phyloP scores from a whole-genome alignment of 2,888 invertebrate species.

The Drosophila mayaguana region DNA sequence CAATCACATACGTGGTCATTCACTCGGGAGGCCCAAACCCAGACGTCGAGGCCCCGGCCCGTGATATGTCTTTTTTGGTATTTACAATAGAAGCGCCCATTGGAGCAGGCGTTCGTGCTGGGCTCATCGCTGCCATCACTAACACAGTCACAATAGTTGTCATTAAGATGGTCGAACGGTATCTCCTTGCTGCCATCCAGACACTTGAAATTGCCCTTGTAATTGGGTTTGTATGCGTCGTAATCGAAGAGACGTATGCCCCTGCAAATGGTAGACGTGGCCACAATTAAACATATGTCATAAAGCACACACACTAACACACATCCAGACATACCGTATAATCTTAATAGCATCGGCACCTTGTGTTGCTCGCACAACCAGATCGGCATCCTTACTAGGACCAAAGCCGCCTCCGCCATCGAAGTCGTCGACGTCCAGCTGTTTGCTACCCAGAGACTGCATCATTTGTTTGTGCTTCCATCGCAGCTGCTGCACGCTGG shows the following conservation, averaged over 20 bases:
- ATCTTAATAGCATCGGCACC: conserved; percentile 76
- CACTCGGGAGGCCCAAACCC: conserved; percentile 87
- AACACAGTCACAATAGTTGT: conserved; percentile 94
- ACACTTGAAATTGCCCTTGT: conserved; percentile 85
- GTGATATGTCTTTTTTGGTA: conserved; percentile 85
- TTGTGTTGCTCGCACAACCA: conserved; percentile 31
- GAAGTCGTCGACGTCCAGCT: conserved; percentile 65
- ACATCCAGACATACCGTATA: conserved; percentile 66
- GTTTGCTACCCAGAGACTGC: conserved; percentile 68
- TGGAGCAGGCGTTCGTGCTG: conserved; percentile 95
- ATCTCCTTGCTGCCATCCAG: conserved; percentile 85
- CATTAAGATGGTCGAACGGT: conserved; percentile 88
- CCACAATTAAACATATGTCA: background rate
- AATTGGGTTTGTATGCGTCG: conserved; percentile 85
- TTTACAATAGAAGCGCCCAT: conserved; percentile 93
- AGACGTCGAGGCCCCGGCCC: conserved; percentile 83
- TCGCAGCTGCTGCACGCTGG: conserved; percentile 78
- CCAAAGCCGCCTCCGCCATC: conserved; percentile 43
- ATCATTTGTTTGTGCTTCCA: conserved; percentile 70
- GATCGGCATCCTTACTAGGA: conserved; percentile 9
- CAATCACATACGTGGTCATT: conserved; percentile 98
- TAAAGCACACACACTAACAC: background rate
- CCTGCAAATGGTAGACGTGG: conserved; percentile 54
- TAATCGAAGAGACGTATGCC: conserved; percentile 85
- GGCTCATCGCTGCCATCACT: conserved; percentile 91